Percentiles rank a stretch among this genome's conserved stretches.
These are phyloP conservation scores for Pseudocheirus occidentalis DNA, from an alignment of 2,797 vertebrate species.

Conservation along the genomic window DNA sequence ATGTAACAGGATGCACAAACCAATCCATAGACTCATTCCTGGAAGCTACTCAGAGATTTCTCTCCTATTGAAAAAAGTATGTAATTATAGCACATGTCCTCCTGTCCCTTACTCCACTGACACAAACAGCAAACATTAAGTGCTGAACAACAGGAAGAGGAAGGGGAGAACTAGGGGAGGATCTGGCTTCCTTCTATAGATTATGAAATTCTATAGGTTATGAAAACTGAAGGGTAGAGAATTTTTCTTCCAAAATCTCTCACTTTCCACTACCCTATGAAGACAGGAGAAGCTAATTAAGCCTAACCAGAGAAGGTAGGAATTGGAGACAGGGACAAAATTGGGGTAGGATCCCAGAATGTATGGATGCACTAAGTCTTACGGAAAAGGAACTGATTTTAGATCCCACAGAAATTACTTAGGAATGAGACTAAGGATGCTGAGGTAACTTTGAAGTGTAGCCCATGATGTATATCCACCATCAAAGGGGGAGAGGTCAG, in stretches of 20 bases:
- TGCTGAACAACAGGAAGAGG: background rate
- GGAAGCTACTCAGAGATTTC: background rate
- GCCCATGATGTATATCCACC: background rate
- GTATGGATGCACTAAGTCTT: background rate
- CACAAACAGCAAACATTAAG: background rate
- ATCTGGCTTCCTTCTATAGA: background rate
- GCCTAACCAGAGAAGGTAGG: background rate
- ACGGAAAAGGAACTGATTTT: background rate
- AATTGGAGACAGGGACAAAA: background rate
- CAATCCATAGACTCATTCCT: background rate
- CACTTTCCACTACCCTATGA: background rate
- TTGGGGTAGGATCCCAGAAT: background rate
- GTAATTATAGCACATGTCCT: background rate
- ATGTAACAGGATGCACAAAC: background rate
- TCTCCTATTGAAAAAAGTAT: background rate
- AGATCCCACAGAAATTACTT: background rate
- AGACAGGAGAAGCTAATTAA: background rate
- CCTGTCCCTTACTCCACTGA: background rate
- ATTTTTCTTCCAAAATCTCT: background rate
- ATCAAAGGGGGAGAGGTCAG: background rate
- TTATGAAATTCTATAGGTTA: background rate
- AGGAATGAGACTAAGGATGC: background rate
- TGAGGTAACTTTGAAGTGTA: background rate
- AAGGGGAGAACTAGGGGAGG: background rate
- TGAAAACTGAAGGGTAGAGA: background rate